These are phyloP conservation scores for Actenoides lindsayi DNA, from an alignment of 2,113 vertebrate genomes.

Conservation along the genomic window DNA sequence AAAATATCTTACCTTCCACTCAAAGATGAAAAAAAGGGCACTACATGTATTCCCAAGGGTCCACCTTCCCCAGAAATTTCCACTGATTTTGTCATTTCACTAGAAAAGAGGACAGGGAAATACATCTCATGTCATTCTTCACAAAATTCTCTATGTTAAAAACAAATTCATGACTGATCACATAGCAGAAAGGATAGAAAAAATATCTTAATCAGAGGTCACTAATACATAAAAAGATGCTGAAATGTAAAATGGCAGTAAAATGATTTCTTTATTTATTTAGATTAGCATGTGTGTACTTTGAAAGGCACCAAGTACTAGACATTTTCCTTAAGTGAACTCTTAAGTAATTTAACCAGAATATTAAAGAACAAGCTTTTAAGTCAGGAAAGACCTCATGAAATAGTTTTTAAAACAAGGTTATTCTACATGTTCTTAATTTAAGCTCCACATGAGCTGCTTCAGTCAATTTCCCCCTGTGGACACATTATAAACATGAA, in stretches of 20 bases:
- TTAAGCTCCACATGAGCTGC: background rate
- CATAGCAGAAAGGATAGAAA: background rate
- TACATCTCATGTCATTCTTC: background rate
- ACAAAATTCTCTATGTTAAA: background rate
- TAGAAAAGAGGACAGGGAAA: slow-evolving; percentile 60
- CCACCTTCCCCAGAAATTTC: slow-evolving; percentile 93
- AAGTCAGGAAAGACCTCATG: background rate
- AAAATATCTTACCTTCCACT: slow-evolving; percentile 90
- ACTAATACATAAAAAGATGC: background rate
- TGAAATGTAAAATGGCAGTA: background rate
- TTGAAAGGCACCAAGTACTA: background rate
- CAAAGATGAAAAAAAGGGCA: slow-evolving; percentile 94
- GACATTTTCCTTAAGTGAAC: background rate
- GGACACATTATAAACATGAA: background rate
- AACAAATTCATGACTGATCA: background rate
- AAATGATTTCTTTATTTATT: background rate
- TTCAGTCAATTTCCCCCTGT: background rate
- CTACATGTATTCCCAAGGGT: slow-evolving; percentile 94
- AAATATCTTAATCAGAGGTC: background rate
- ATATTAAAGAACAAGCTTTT: background rate
- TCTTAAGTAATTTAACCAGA: background rate
- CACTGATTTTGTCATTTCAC: slow-evolving; percentile 88
- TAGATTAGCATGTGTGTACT: background rate
- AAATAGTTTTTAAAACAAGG: background rate
- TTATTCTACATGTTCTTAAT: background rate